These are phyloP conservation scores for Ageneiosus marmoratus DNA, from an alignment of 2,113 vertebrate species.

Conservation along the genomic window DNA sequence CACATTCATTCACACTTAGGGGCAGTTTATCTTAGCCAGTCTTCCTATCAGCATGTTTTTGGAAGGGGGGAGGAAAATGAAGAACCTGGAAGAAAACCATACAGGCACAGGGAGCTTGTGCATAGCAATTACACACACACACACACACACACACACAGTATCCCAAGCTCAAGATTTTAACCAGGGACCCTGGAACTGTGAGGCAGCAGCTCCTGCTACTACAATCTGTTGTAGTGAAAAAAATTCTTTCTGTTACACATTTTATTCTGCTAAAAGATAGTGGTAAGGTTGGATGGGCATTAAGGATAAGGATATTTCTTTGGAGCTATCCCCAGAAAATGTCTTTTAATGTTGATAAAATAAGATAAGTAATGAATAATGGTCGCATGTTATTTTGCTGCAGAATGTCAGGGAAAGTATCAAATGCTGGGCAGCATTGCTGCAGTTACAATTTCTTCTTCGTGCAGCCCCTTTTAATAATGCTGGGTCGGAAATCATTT, in stretches of 20 bases:
- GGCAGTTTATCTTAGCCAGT: background rate
- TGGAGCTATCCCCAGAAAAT: background rate
- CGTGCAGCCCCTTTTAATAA: background rate
- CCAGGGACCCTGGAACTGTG: background rate
- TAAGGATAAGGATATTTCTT: background rate
- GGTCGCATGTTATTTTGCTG: background rate
- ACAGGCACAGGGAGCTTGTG: background rate
- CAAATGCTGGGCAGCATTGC: background rate
- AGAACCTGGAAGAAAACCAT: background rate
- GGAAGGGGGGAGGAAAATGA: background rate
- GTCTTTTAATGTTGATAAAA: background rate
- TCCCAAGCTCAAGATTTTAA: background rate
- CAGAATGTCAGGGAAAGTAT: slow-evolving; percentile 4
- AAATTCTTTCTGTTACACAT: background rate
- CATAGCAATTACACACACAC: background rate
- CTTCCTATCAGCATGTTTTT: background rate
- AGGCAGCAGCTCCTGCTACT: fast-evolving
- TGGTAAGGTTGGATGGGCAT: background rate
- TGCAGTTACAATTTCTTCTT: background rate
- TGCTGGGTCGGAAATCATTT: background rate
- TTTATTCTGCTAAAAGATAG: background rate
- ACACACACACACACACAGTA: no score
- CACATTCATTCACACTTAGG: background rate
- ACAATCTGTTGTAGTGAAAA: background rate
- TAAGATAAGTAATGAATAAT: background rate